phyloP scores from a whole-genome alignment of 2,797 vertebrate species.

The Lepilemur ruficaudatus region DNA sequence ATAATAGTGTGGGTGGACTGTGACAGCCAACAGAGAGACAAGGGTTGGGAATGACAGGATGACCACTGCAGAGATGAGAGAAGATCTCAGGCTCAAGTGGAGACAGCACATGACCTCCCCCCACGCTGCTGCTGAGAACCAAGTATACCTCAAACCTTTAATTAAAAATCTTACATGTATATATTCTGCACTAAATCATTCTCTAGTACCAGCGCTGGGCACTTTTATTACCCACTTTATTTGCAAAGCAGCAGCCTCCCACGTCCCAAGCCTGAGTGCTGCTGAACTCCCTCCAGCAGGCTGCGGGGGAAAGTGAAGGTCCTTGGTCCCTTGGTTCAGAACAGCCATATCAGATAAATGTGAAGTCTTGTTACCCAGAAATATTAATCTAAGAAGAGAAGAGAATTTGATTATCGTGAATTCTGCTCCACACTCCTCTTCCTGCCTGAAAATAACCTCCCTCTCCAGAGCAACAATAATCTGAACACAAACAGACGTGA shows the following conservation, averaged over 20 bases:
- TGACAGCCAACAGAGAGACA: background rate
- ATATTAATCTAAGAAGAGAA: constrained; percentile 71
- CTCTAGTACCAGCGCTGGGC: background rate
- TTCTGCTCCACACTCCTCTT: constrained; percentile 68
- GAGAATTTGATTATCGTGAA: constrained; percentile 73
- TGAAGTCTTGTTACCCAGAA: constrained; percentile 58
- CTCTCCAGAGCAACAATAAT: constrained; percentile 83
- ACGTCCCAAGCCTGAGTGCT: background rate
- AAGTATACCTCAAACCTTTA: background rate
- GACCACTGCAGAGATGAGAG: background rate
- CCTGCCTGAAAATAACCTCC: constrained; percentile 77
- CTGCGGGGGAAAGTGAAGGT: constrained; percentile 38
- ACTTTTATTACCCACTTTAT: constrained; percentile 34
- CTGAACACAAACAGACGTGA: constrained; percentile 83
- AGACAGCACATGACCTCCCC: background rate
- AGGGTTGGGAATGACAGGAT: fast-evolving
- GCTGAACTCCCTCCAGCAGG: background rate
- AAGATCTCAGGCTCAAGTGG: background rate
- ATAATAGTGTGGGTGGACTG: too few relatives aligned
- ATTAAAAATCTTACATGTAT: background rate
- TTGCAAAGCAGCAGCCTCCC: background rate
- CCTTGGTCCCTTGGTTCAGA: constrained; percentile 38
- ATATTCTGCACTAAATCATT: background rate
- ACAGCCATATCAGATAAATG: constrained; percentile 57
- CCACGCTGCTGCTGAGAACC: background rate